Evolutionary conservation across 2,113 vertebrate genomes (phyloP).

Genomic region (Proterorhinus semilunaris): DNA sequence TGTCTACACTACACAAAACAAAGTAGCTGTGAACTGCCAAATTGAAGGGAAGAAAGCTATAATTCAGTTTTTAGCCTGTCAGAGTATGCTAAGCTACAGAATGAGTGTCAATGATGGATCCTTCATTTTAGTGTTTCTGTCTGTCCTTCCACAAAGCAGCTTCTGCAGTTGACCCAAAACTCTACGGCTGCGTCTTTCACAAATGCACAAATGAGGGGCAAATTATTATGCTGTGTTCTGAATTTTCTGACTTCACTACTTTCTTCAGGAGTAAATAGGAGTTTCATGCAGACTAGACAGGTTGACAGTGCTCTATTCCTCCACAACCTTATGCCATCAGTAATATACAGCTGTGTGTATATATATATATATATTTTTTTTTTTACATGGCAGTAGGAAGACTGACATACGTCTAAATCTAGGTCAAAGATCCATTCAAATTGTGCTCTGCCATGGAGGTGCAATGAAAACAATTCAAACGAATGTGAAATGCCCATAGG

Average conservation of each 20-base stretch:
- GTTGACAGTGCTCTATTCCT: slow-evolving; percentile 36
- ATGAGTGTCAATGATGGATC: slow-evolving; percentile 69
- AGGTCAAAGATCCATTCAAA: slow-evolving; percentile 77
- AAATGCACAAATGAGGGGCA: slow-evolving; percentile 63
- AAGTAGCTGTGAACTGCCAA: slow-evolving; percentile 50
- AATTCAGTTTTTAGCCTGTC: slow-evolving; percentile 71
- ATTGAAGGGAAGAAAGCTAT: slow-evolving; percentile 65
- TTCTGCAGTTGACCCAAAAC: slow-evolving; percentile 31
- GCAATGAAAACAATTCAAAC: slow-evolving; percentile 64
- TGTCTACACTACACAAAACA: slow-evolving; percentile 55
- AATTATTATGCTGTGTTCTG: slow-evolving; percentile 71
- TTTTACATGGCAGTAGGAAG: slow-evolving; percentile 58
- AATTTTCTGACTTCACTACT: slow-evolving; percentile 60
- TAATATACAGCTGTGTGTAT: slow-evolving; percentile 12
- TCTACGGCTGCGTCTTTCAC: slow-evolving; percentile 59
- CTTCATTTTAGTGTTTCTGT: slow-evolving; percentile 45
- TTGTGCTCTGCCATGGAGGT: slow-evolving; percentile 63
- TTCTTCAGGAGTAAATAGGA: slow-evolving; percentile 41
- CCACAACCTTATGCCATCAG: slow-evolving; percentile 21
- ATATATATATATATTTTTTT: slow-evolving; percentile 44
- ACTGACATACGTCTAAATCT: slow-evolving; percentile 73
- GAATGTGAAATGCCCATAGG: slow-evolving; percentile 40
- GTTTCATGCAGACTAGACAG: slow-evolving; percentile 34
- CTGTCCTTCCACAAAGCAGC: slow-evolving; percentile 43
- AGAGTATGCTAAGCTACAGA: slow-evolving; percentile 61